Percentiles rank a stretch among this genome's conserved stretches.
These are phyloP conservation scores for Anhinga rufa DNA, from an alignment of 2,113 vertebrate genomes.

Conservation along the genomic window DNA sequence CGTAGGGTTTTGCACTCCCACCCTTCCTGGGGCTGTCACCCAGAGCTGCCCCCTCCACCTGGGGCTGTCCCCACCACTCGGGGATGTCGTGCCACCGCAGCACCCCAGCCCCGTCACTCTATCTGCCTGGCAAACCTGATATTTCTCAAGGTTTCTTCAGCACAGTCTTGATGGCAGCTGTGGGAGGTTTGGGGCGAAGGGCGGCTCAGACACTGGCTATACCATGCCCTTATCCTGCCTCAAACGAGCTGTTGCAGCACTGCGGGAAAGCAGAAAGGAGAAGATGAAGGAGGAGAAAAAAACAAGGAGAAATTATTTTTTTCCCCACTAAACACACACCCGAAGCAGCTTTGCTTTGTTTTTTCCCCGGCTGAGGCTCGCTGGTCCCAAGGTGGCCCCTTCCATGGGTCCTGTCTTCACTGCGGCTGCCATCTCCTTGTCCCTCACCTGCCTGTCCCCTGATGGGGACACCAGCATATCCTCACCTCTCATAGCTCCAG, in stretches of 20 bases:
- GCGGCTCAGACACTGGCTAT: not conserved
- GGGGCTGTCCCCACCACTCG: not conserved
- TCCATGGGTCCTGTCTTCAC: not conserved
- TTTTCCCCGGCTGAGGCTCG: not conserved
- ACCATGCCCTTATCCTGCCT: not conserved
- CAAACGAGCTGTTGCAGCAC: not conserved
- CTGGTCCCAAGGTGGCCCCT: not conserved
- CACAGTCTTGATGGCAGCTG: not conserved
- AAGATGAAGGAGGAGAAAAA: not conserved
- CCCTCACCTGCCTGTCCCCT: not conserved
- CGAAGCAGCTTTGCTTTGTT: not conserved
- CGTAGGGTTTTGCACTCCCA: not conserved
- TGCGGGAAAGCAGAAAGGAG: not conserved
- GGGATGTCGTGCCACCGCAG: not conserved
- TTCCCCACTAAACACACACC: not conserved
- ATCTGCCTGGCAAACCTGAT: not conserved
- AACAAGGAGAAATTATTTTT: not conserved
- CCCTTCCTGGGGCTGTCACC: not conserved
- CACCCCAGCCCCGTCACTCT: not conserved
- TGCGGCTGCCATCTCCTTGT: not conserved
- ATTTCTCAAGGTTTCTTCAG: not conserved
- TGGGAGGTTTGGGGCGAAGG: not conserved
- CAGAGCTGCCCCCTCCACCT: not conserved
- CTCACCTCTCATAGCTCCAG: not conserved
- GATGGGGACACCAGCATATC: not conserved